These are phyloP conservation scores for Pseudorasbora parva DNA, from an alignment of 2,113 vertebrate species.

Conservation along the genomic window DNA sequence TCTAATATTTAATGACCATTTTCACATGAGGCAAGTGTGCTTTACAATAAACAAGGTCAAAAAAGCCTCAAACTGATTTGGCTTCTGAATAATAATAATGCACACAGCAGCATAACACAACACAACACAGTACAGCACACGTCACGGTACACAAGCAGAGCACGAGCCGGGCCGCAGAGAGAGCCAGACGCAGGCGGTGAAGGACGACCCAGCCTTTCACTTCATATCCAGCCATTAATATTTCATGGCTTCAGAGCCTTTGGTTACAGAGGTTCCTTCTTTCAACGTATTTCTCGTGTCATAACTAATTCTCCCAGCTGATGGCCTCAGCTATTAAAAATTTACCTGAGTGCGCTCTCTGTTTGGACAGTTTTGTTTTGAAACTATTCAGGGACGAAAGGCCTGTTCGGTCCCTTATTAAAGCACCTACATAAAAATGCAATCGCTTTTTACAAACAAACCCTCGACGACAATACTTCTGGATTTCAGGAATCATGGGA, in stretches of 20 bases:
- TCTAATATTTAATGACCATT: neutral
- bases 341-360: constrained; percentile 8
- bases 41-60: neutral
- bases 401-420: neutral
- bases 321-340: constrained; percentile 11
- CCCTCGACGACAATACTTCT: neutral
- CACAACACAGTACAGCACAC: neutral
- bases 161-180: neutral
- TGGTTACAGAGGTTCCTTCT: neutral
- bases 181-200: neutral
- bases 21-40: neutral
- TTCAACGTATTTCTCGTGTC: neutral
- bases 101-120: neutral
- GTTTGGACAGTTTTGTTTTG: constrained; percentile 9
- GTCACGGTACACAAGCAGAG: neutral
- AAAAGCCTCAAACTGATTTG: neutral
- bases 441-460: neutral
- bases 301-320: constrained; percentile 30
- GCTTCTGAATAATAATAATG: constrained; percentile 31
- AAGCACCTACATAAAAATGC: neutral
- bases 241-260: neutral
- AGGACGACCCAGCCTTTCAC: constrained; percentile 13
- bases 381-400: neutral
- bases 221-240: constrained; percentile 29
- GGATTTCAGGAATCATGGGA: neutral